Conservation (phyloP, 2,113 vertebrate genomes). For the Irena cyanogastra region DNA sequence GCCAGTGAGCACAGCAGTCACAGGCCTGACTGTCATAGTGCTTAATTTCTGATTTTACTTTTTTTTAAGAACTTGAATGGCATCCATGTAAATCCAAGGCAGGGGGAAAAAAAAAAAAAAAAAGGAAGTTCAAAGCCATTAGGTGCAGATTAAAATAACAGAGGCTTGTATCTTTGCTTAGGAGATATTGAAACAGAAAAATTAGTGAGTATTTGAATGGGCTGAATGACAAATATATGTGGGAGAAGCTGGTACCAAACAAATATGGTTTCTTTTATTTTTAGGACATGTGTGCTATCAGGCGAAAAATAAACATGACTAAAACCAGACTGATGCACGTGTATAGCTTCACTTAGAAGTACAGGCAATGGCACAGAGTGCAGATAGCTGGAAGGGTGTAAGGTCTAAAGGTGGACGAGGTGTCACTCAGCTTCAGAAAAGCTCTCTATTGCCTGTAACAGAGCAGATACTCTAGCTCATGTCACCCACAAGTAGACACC, state of each 20-base stretch:
- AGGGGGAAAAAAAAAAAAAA: not conserved
- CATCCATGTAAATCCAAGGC: not conserved
- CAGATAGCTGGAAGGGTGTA: not conserved
- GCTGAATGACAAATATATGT: not conserved
- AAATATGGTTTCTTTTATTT: not conserved
- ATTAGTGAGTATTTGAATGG: not conserved
- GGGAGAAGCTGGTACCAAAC: not conserved
- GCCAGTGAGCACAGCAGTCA: not conserved
- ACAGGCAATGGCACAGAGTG: not conserved
- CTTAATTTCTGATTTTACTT: not conserved
- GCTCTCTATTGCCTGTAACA: not conserved
- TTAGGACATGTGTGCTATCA: not conserved
- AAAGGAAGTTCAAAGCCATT: not conserved
- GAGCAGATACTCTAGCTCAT: not conserved
- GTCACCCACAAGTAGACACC: not conserved
- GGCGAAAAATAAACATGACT: not conserved
- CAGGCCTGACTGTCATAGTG: not conserved
- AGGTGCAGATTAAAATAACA: not conserved
- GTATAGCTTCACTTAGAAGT: not conserved
- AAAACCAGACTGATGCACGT: not conserved
- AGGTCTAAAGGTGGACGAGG: not conserved
- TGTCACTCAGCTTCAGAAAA: not conserved
- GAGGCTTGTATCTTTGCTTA: not conserved
- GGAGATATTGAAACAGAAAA: not conserved
- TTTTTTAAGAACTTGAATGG: not conserved